Evolutionary conservation across 2,797 vertebrate genomes (phyloP), one percentile per base, ranked within the genome.

Genomic region (Borostomias antarcticus): DNA sequence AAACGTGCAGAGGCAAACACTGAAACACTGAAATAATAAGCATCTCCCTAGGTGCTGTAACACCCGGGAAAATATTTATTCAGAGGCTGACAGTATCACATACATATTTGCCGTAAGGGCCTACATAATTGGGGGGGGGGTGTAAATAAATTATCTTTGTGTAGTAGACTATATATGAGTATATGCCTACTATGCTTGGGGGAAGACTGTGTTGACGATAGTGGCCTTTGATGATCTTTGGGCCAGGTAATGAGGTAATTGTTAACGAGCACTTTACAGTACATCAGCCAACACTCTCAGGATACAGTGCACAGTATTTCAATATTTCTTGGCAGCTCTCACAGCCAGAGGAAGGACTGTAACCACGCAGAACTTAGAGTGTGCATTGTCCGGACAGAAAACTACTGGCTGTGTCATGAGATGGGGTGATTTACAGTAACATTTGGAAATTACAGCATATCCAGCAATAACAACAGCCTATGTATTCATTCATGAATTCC

Each of bases 1-100:
- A 92, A 92, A 89, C 77, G 77, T 81, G 84, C 80, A 76, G 86
- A 91, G 85, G 82, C 88, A 91, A 91, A 90, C 86, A 89, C 66
- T 66, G 82, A 88, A 83, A 89, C 86, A 83, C 88, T 83, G 83
- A n/a, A 86, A 86, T 87, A 89, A 87, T 77, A 78, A 71, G 75
- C 73, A 82, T 76, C 54, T 88, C 82, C 77, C 77, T 71, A 50
- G 76, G 56, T 56, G 60, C 78, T 70, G 74, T 84, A 78, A 89
- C 56, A 75, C 77, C 71, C 79, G 63, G 57, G 66, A 72, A 82
- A 66, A 43, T 67, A 68, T 68, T 73, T 48, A 68, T 64, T 53
- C 19, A 52, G 33, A 35, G 45, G 3, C 40, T 11, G 25, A 30
- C 43, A 21, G 30, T 47, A 47, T 29, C 37, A 11, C 23, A 45